Conservation (phyloP, 2,797 vertebrate genomes). For the Catostomus latipinnis region DNA sequence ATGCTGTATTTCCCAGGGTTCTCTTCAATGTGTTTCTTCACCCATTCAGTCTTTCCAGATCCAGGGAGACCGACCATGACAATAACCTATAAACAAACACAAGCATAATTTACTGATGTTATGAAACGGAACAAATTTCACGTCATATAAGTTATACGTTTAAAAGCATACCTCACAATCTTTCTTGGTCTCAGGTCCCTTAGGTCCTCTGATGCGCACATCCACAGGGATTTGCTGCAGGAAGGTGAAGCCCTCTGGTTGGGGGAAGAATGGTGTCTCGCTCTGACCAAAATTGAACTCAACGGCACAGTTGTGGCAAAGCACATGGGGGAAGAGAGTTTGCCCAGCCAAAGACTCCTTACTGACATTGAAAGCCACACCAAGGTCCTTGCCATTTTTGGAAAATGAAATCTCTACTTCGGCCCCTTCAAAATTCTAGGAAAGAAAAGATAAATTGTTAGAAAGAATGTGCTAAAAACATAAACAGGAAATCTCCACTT, state of each 20-base stretch:
- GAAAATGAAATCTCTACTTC: slow-evolving; percentile 91
- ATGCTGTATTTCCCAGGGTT: slow-evolving; percentile 98
- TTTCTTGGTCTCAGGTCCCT: slow-evolving; percentile 93
- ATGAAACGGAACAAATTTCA: too few relatives aligned
- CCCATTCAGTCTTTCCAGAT: slow-evolving; percentile 97
- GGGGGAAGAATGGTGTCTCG: slow-evolving; percentile 92
- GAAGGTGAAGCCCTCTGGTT: slow-evolving; percentile 86
- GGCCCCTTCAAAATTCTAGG: slow-evolving; percentile 91
- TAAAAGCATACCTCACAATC: slow-evolving; percentile 87
- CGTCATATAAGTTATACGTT: neutral
- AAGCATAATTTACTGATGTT: neutral
- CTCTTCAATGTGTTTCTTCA: slow-evolving; percentile 90
- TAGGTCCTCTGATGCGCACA: slow-evolving; percentile 87
- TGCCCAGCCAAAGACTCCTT: slow-evolving; percentile 86
- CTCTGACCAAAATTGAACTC: slow-evolving; percentile 98
- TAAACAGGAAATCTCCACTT: slow-evolving; percentile 84
- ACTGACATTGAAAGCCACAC: slow-evolving; percentile 87
- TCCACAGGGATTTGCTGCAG: slow-evolving; percentile 89
- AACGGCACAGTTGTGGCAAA: slow-evolving; percentile 97
- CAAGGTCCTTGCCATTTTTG: slow-evolving; percentile 93
- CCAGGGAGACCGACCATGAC: slow-evolving; percentile 98
- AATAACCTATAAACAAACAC: slow-evolving; percentile 81
- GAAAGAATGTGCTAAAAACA: neutral
- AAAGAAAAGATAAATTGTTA: neutral
- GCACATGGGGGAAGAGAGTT: slow-evolving; percentile 91